Base-by-base conservation (phyloP, 2,888 invertebrate species). In the Mythimna albipuncta region DNA sequence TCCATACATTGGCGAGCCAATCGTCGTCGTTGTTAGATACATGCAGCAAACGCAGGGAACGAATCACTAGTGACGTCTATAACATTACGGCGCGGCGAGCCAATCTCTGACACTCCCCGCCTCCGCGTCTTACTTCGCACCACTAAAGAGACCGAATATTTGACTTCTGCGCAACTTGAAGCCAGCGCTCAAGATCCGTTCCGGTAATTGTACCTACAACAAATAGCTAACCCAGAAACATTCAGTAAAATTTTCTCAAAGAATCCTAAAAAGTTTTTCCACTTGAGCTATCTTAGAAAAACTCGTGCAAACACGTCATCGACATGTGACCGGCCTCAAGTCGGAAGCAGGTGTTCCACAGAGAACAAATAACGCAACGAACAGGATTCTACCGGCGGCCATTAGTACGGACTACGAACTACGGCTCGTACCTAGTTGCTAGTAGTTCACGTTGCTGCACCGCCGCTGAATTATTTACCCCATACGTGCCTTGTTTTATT, bases 291-390 rank as follows among this genome's bases (percentile, higher is more conserved):
- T 47, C n/a, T 50, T 41, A 47, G 2, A 35, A 61, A 63, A 69
- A 38, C 16, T 35, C n/a, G n/a, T 21, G 41, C 47, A 64, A 70
- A 62, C 32, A 61, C 16, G 52, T 19, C 44, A 63, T 19, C 61
- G 26, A 32, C 21, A 11, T 11, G 21, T 59, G 9, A 38, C 41
- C 55, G 9, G 21, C 38, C 6, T 69, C 44, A 57, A 26, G 16
- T 6, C 7, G 26, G 68, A 44, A 74, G 82, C 88, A 90, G 90
- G 86, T 89, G 89, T 83, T 84, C 69, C 67, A 72, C 68, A 61
- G 50, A 69, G 79, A 82, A 82, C 87, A 88, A 90, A 90, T 88
- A 89, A 81, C 82, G 74, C 83, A 89, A 89, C 88, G 84, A 88
- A 86, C 82, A 75, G 71, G 69, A 85, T 89, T 89, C 86, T 84